Conservation (phyloP, 2,888 invertebrate species). For the Melanargia galathea region DNA sequence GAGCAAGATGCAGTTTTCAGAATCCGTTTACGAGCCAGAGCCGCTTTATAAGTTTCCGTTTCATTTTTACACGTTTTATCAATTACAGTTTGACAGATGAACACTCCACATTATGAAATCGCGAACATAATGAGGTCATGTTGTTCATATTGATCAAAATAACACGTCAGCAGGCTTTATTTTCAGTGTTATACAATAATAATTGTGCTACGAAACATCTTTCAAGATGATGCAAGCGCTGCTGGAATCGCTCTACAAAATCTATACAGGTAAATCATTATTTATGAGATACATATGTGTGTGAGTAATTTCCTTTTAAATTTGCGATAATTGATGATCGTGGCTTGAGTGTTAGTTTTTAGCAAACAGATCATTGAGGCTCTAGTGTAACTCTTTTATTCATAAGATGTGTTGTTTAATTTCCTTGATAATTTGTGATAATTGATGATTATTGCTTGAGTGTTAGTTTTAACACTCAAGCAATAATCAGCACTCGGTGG, state of each 20-base stretch:
- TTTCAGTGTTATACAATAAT: slow-evolving; percentile 39
- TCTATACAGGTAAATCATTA: slow-evolving; percentile 67
- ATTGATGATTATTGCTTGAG: no score
- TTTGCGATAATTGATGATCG: no score
- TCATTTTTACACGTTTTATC: slow-evolving; percentile 8
- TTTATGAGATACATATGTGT: neutral
- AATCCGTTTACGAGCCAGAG: neutral
- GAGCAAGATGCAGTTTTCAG: neutral
- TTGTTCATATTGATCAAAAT: slow-evolving; percentile 42
- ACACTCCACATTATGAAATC: slow-evolving; percentile 58
- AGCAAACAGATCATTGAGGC: no score
- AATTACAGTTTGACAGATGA: slow-evolving; percentile 42
- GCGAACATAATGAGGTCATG: slow-evolving; percentile 54
- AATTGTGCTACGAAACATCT: slow-evolving; percentile 49
- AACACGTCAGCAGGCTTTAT: slow-evolving; percentile 15
- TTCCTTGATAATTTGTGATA: no score
- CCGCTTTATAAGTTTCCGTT: neutral
- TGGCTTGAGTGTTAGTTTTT: no score
- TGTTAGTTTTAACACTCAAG: no score
- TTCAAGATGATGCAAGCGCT: slow-evolving; percentile 79
- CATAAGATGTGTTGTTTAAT: no score
- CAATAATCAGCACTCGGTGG: no score
- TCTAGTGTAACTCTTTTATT: no score
- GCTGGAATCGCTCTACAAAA: slow-evolving; percentile 73
- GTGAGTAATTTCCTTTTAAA: neutral